Percentiles rank a stretch among this genome's conserved stretches.
Evolutionary conservation across 2,113 vertebrate genomes (phyloP).

Genomic region (Prunella fulvescens): DNA sequence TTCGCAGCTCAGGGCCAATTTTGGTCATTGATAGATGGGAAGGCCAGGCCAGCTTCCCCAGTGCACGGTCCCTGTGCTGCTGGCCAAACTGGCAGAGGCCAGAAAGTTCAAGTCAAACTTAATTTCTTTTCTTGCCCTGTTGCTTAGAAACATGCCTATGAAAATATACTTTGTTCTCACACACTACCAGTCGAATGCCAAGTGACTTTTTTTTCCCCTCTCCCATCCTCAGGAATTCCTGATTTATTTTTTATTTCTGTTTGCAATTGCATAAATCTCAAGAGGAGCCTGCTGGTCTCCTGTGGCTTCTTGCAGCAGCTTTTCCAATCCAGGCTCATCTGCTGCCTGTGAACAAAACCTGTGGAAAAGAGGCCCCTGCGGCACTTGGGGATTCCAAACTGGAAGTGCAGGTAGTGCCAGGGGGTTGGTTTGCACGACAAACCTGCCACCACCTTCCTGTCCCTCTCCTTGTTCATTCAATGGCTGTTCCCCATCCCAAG

Average conservation of each 20-base stretch:
- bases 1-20: conserved; percentile 51
- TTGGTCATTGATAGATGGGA: conserved; percentile 60
- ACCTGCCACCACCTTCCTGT: neutral
- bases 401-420: conserved; percentile 1
- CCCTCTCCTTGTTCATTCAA: neutral
- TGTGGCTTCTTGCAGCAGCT: neutral
- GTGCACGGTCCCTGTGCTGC: neutral
- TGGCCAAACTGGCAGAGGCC: conserved; percentile 53
- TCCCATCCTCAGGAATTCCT: conserved; percentile 59
- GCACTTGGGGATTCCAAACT: neutral
- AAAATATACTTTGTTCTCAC: conserved; percentile 72
- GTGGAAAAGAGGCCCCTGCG: neutral
- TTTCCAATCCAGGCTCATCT: neutral
- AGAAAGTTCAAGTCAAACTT: conserved; percentile 69
- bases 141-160: conserved; percentile 70
- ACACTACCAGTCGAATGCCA: conserved; percentile 38
- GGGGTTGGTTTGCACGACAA: neutral
- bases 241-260: conserved; percentile 54
- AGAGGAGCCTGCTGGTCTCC: neutral
- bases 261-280: neutral
- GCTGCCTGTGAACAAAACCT: neutral
- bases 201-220: conserved; percentile 10
- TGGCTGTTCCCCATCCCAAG: neutral
- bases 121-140: conserved; percentile 62
- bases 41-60: conserved; percentile 38